Conservation (phyloP, 2,797 vertebrate species). For the Harpagifer antarcticus region DNA sequence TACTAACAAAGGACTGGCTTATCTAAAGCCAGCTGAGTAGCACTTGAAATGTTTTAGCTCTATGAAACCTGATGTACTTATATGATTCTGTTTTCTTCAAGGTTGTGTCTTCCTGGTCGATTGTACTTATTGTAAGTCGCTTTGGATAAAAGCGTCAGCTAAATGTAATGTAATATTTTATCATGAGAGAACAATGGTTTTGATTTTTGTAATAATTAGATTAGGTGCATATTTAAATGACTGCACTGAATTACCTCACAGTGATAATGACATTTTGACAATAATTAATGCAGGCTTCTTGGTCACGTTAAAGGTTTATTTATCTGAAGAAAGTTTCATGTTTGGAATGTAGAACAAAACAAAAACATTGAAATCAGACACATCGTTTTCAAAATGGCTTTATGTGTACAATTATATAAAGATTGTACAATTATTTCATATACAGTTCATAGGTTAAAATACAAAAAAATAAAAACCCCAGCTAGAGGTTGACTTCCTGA, state of each 20-base stretch:
- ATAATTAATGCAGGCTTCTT: no score
- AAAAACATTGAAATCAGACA: not conserved
- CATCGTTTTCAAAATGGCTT: not conserved
- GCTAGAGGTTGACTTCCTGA: constrained; percentile 26
- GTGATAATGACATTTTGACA: not conserved
- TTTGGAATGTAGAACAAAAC: not conserved
- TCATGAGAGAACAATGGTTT: not conserved
- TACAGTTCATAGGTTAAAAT: not conserved
- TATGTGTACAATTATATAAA: not conserved
- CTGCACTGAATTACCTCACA: not conserved
- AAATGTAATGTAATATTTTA: no score
- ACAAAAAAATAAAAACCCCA: not conserved
- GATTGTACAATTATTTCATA: not conserved
- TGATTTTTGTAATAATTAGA: not conserved
- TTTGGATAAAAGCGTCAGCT: no score
- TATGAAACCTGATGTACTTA: no score
- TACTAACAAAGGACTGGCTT: no score
- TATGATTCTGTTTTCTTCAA: no score
- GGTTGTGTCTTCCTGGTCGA: no score
- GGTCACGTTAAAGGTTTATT: no score
- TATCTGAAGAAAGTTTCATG: not conserved
- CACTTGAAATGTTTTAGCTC: no score
- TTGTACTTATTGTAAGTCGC: no score
- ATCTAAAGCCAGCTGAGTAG: no score
- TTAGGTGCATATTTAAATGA: not conserved